These are phyloP conservation scores for Hydra vulgaris DNA, from an alignment of 30 jellyfish, hydroid and myxozoan species.

Conservation along the genomic window DNA sequence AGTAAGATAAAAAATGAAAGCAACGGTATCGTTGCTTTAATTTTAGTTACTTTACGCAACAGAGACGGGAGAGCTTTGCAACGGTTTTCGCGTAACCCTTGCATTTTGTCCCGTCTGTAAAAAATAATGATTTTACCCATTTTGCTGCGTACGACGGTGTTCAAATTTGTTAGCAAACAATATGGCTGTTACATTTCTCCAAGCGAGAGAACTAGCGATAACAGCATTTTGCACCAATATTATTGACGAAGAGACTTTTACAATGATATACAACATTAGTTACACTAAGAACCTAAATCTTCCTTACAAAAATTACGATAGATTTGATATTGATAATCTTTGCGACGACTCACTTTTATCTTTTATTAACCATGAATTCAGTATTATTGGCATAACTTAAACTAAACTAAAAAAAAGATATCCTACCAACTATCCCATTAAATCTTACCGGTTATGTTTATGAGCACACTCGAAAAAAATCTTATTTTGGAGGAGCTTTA, in stretches of 20 bases:
- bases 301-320: neutral
- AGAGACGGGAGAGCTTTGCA: neutral
- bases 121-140: neutral
- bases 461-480: too few relatives aligned
- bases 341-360: too few relatives aligned
- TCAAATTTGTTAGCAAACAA: neutral
- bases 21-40: too few relatives aligned
- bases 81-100: neutral
- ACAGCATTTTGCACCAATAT: neutral
- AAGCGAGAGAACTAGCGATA: neutral
- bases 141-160: neutral
- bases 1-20: too few relatives aligned
- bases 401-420: too few relatives aligned
- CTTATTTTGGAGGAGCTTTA: too few relatives aligned
- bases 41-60: neutral
- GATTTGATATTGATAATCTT: slow-evolving; percentile 6
- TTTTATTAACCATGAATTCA: too few relatives aligned
- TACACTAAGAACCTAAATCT: neutral
- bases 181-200: neutral
- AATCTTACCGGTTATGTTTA: too few relatives aligned
- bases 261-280: neutral
- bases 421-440: too few relatives aligned
- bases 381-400: too few relatives aligned
- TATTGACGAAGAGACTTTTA: neutral
- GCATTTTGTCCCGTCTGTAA: neutral